A percentile compares a stretch with the other conserved stretches of the same genome.
These are phyloP conservation scores for human (Homo sapiens) DNA, from an alignment of 2,113 vertebrate genomes.

Conservation along the genomic window GRCh38 chr16:52274001-52274500, in stretches of 20 bases:
- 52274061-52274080: background rate
- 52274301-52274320: background rate
- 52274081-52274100: background rate
- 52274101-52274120: background rate
- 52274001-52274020: slow-evolving; percentile 4
- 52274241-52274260: background rate
- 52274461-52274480: background rate
- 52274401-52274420: background rate
- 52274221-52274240: background rate
- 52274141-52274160: background rate
- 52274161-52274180: background rate
- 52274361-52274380: background rate
- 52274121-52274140: background rate
- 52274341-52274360: background rate
- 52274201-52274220: background rate
- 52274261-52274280: background rate
- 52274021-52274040: background rate
- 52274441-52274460: background rate
- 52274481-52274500: background rate
- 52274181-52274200: background rate
- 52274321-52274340: background rate
- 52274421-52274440: background rate
- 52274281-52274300: background rate
- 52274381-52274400: background rate
- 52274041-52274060: background rate